A percentile compares a stretch with the other conserved stretches of the same genome.
These are phyloP conservation scores for Panopea generosa DNA, from an alignment of 2,888 invertebrate genomes.

Conservation along the genomic window DNA sequence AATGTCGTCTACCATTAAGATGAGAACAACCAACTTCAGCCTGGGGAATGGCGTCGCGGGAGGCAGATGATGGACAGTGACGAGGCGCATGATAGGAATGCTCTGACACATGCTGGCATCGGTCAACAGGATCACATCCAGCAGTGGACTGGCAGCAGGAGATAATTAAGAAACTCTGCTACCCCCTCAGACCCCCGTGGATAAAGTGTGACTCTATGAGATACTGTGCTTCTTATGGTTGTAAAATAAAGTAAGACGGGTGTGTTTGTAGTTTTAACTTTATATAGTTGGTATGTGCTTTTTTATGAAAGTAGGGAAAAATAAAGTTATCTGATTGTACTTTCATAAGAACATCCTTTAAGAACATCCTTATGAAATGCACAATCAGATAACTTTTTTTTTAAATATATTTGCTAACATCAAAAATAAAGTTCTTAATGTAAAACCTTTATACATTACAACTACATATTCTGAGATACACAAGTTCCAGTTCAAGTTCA, in stretches of 20 bases:
- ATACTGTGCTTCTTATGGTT: neutral
- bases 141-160: slow-evolving; percentile 60
- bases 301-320: no score
- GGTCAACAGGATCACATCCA: no score
- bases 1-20: slow-evolving; percentile 56
- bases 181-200: no score
- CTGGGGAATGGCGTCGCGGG: slow-evolving; percentile 57
- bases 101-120: slow-evolving; percentile 37
- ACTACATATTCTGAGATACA: slow-evolving; percentile 3
- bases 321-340: no score
- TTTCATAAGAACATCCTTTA: no score
- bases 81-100: slow-evolving; percentile 23
- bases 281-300: neutral
- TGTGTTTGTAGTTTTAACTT: neutral
- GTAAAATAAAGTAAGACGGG: neutral
- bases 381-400: no score
- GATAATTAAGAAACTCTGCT: slow-evolving; percentile 38
- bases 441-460: slow-evolving; percentile 2
- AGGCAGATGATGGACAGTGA: slow-evolving; percentile 22
- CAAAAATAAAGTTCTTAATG: slow-evolving; percentile 2
- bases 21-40: slow-evolving; percentile 50
- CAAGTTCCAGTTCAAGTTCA: slow-evolving; percentile 2
- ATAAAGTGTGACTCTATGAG: slow-evolving; percentile 3
- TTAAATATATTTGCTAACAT: no score
- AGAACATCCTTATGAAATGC: no score